A percentile compares a stretch with the other conserved stretches of the same genome.
Evolutionary conservation across 2,797 vertebrate species (phyloP).

Genomic region (Euphonia xanthogaster): DNA sequence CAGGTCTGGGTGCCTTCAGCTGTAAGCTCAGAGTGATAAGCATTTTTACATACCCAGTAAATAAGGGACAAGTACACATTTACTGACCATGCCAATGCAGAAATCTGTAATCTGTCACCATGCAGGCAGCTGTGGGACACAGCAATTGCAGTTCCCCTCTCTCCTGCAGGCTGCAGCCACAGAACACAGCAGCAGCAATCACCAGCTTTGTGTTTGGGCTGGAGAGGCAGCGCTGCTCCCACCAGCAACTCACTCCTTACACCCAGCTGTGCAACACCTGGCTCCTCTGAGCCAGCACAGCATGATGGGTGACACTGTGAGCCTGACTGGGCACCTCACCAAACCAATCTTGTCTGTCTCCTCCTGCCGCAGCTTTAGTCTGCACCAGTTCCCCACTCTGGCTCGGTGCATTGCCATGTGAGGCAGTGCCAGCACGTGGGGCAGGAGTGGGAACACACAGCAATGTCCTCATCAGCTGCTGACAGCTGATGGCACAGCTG

Average conservation of each 20-base stretch:
- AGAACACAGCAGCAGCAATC: fast-evolving
- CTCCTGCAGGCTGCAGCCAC: background rate
- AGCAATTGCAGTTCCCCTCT: background rate
- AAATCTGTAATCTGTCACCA: background rate
- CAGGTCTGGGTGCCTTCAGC: background rate
- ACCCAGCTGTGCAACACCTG: background rate
- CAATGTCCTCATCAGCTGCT: background rate
- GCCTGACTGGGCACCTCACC: background rate
- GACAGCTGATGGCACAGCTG: background rate
- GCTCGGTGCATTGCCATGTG: fast-evolving
- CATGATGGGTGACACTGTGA: fast-evolving
- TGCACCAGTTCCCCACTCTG: too few species aligned
- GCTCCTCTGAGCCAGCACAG: background rate
- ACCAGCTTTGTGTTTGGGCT: fast-evolving
- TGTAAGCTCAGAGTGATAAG: background rate
- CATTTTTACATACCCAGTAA: background rate
- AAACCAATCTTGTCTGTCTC: background rate
- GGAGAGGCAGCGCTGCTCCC: background rate
- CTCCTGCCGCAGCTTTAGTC: background rate
- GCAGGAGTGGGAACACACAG: fast-evolving
- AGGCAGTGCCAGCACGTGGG: fast-evolving
- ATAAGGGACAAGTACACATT: background rate
- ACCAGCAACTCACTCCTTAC: background rate
- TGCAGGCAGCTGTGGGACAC: background rate
- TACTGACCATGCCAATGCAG: background rate